Percentiles rank a stretch among this genome's conserved stretches.
phyloP scores from a whole-genome alignment of 2,113 vertebrate genomes.

The Mus pahari region DNA sequence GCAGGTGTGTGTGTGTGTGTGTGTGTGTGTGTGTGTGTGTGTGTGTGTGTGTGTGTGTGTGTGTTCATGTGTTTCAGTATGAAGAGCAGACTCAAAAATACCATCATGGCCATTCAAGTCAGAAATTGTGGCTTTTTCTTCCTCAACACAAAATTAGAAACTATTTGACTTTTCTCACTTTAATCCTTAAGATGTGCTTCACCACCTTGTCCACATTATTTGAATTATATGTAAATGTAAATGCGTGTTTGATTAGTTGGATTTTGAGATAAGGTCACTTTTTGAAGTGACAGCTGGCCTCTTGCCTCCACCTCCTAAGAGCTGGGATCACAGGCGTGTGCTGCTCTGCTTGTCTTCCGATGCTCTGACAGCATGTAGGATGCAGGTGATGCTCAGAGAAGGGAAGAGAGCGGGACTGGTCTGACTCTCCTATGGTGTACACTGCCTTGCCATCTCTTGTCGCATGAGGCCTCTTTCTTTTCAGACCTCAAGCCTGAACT shows the following conservation, averaged over 20 bases:
- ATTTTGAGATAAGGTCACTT: not conserved
- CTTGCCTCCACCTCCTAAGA: not conserved
- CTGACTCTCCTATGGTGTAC: slow-evolving; percentile 6
- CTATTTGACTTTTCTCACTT: slow-evolving; percentile 4
- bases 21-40: not conserved
- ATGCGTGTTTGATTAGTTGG: not conserved
- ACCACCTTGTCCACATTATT: not conserved
- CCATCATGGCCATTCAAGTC: not conserved
- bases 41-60: not conserved
- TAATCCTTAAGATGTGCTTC: not conserved
- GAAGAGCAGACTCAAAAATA: slow-evolving; percentile 36
- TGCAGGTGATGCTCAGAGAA: not conserved
- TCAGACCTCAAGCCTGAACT: slow-evolving; percentile 9
- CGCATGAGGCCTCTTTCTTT: not conserved
- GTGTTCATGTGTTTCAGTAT: slow-evolving; percentile 33
- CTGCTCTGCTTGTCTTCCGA: not conserved
- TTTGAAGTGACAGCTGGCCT: not conserved
- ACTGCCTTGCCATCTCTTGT: not conserved
- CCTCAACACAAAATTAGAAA: not conserved
- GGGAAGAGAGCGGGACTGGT: not conserved
- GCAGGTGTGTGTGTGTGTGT: not conserved
- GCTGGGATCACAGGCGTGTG: not conserved
- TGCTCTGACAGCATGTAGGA: not conserved
- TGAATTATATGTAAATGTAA: not conserved
- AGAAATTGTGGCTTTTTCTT: slow-evolving; percentile 26